Conservation (phyloP, 2,113 vertebrate species). For the Thalassoma bifasciatum region DNA sequence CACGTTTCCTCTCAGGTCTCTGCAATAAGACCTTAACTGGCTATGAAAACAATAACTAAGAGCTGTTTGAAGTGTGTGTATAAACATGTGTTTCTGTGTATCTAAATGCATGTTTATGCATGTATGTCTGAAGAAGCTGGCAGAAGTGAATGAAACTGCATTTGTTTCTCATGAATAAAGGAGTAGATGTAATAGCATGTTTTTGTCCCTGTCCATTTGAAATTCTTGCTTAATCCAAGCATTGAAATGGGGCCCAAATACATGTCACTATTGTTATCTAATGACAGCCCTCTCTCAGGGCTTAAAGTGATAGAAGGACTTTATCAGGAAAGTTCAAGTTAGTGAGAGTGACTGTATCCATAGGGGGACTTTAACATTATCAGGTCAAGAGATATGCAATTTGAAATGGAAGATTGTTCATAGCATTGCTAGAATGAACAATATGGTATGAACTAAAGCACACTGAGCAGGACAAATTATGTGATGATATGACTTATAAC, state of each 20-base stretch:
- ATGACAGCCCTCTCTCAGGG: slow-evolving; percentile 24
- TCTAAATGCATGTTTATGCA: slow-evolving; percentile 10
- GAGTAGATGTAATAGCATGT: slow-evolving; percentile 48
- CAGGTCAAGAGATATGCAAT: no score
- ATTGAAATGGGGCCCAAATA: slow-evolving; percentile 39
- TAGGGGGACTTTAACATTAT: no score
- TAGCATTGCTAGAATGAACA: no score
- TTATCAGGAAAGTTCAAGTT: background rate
- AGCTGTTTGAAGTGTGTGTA: slow-evolving; percentile 15
- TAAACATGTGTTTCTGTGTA: background rate
- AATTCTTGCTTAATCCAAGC: slow-evolving; percentile 38
- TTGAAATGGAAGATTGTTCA: no score
- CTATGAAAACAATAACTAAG: slow-evolving; percentile 20
- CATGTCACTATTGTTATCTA: slow-evolving; percentile 36
- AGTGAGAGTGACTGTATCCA: no score
- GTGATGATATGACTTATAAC: no score
- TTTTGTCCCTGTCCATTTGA: slow-evolving; percentile 52
- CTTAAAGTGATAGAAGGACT: slow-evolving; percentile 6
- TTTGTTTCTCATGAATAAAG: slow-evolving; percentile 66
- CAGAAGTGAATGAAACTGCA: slow-evolving; percentile 15
- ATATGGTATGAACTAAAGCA: no score
- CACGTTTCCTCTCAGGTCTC: background rate
- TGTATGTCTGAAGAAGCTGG: background rate
- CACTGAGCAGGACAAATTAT: no score
- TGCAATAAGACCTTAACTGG: slow-evolving; percentile 21